These are phyloP conservation scores for Cladopsammia gracilis DNA, from an alignment of 64 coral and sea anemone genomes.

Conservation along the genomic window DNA sequence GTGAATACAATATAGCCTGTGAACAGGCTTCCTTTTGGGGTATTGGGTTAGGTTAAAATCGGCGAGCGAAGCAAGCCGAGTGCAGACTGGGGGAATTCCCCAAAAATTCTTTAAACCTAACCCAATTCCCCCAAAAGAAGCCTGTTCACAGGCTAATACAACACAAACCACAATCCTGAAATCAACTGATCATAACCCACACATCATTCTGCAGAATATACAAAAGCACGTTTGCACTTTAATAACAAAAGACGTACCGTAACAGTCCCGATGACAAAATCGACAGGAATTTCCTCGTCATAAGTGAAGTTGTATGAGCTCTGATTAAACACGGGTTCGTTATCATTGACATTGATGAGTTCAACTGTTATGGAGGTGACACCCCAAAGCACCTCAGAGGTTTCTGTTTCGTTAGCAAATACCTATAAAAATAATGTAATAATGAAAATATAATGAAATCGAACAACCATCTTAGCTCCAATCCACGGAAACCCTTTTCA, in stretches of 20 bases:
- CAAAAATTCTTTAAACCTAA: too few relatives aligned
- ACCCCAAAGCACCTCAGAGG: conserved; percentile 73
- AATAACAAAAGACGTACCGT: conserved; percentile 64
- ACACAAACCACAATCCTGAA: too few relatives aligned
- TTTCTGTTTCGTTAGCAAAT: conserved; percentile 82
- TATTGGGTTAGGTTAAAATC: too few relatives aligned
- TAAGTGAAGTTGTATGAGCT: conserved; percentile 82
- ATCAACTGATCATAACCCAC: too few relatives aligned
- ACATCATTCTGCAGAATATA: not conserved
- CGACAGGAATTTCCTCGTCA: conserved; percentile 78
- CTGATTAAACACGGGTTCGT: conserved; percentile 71
- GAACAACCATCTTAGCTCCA: not conserved
- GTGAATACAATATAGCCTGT: too few relatives aligned
- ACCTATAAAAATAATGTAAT: conserved; percentile 48
- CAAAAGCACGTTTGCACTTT: not conserved
- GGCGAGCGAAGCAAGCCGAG: too few relatives aligned
- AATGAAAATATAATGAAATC: not conserved
- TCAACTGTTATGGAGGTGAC: conserved; percentile 63
- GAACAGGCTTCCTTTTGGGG: too few relatives aligned
- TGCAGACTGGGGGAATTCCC: too few relatives aligned
- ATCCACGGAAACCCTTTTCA: too few relatives aligned
- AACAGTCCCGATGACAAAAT: conserved; percentile 65
- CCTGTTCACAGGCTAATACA: too few relatives aligned
- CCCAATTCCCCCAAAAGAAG: too few relatives aligned
- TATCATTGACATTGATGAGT: conserved; percentile 88